Evolutionary conservation across 2,797 vertebrate genomes (phyloP), one percentile per base, ranked within the genome.

Genomic region (Hydrophis major): DNA sequence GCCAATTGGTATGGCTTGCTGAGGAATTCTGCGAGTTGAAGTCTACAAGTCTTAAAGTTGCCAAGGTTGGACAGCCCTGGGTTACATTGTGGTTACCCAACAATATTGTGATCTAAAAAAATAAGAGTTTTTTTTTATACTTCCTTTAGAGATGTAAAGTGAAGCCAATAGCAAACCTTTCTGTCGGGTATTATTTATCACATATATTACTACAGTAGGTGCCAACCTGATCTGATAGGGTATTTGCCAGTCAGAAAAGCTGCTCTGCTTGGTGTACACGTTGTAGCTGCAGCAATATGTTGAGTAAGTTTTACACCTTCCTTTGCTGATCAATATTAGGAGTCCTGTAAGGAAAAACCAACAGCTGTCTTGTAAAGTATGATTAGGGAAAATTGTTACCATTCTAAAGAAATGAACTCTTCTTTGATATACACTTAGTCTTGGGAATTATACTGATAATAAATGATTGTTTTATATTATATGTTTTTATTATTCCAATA

Each of bases 201-300:
- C 66, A 69, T 69, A 18, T 32, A 74, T 74, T 93, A 96, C 87
- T 87, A 53, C 57, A 69, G 60, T 60, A 27, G 88, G 3, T 59
- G 22, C 93, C 63, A 90, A 97, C 99, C 99, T 97, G 98, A 98
- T 93, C 98, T 98, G 92, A 98, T 87, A 1, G 98, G 97, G 28
- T 99, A 98, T 94, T 99, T 98, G 37, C 99, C 99, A 0, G 99
- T 99, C 96, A 99, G 96, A 93, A 99, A 99, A 37, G 99, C 98
- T 0, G 98, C 96, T 88, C 99, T 98, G 95, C 99, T 99, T 0
- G 98, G 99, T 0, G 98, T 98, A 86, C 99, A 99, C 27, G 99
- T 94, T 13, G 99, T 97, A 86, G 98, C 98, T 0, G 99, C 98
- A 6, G 98, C 96, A 28, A 99, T 97, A 93, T 99, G 98, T 93